Evolutionary conservation across 2,888 invertebrate genomes (phyloP).

Genomic region (Notocelia uddmanniana): DNA sequence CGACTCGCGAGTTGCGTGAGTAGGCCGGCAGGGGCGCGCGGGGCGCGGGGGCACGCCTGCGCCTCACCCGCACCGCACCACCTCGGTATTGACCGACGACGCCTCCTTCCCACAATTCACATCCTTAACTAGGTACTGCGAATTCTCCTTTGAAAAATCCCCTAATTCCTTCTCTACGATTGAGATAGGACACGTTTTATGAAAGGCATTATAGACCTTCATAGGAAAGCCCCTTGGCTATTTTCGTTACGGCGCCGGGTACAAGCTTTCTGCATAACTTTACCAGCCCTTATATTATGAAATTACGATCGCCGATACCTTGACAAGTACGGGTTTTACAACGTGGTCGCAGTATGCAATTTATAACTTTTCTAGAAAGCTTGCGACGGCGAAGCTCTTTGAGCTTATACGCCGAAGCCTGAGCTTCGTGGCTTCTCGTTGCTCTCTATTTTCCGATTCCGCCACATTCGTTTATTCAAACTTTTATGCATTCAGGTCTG

Average conservation of each 20-base stretch:
- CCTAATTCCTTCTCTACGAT: constrained; percentile 76
- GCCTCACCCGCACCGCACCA: constrained; percentile 79
- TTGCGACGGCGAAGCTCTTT: constrained; percentile 36
- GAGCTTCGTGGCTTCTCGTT: constrained; percentile 24
- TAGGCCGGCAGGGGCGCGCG: constrained; percentile 62
- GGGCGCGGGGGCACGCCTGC: constrained; percentile 75
- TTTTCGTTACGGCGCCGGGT: constrained; percentile 46
- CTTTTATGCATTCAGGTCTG: constrained; percentile 42
- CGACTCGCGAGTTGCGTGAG: constrained; percentile 83
- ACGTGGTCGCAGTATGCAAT: constrained; percentile 38
- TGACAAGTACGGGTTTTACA: constrained; percentile 39
- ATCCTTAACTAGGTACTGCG: constrained; percentile 83
- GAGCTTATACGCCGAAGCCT: constrained; percentile 36
- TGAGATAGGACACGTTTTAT: constrained; percentile 76
- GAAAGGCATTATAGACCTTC: constrained; percentile 49
- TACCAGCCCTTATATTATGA: constrained; percentile 36
- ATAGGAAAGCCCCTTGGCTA: constrained; percentile 57
- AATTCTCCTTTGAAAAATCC: constrained; percentile 82
- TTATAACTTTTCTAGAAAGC: constrained; percentile 45
- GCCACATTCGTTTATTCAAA: constrained; percentile 43
- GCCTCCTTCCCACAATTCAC: constrained; percentile 84
- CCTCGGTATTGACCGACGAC: constrained; percentile 85
- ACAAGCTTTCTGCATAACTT: constrained; percentile 30
- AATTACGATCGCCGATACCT: constrained; percentile 35
- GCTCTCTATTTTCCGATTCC: constrained; percentile 38